Conservation (phyloP, 2,113 vertebrate species). For the Mormoops blainvillei region DNA sequence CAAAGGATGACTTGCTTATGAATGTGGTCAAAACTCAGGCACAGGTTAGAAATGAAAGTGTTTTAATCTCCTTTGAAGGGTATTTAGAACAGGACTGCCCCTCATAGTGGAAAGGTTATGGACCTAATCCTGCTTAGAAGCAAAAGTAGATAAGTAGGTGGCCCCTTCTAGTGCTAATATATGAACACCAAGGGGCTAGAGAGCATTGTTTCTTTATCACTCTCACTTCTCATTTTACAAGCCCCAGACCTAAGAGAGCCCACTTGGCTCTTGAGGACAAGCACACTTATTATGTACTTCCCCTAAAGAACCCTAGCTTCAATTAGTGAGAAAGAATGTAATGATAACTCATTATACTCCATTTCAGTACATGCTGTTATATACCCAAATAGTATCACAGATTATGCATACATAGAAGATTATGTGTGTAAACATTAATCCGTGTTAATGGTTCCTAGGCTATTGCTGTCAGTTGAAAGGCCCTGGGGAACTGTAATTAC, state of each 20-base stretch:
- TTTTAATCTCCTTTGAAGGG: neutral
- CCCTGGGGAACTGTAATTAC: neutral
- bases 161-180: neutral
- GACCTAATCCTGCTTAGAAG: conserved; percentile 24
- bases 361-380: neutral
- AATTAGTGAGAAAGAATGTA: neutral
- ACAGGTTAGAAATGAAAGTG: conserved; percentile 50
- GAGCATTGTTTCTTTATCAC: neutral
- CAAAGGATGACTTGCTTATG: conserved; percentile 40
- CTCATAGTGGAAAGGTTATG: neutral
- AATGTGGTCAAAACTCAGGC: conserved; percentile 47
- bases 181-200: neutral
- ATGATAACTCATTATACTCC: neutral
- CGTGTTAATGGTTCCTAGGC: neutral
- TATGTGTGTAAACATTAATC: conserved; percentile 15
- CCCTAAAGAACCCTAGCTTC: neutral
- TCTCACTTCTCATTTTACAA: neutral
- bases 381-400: neutral
- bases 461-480: neutral
- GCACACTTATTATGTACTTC: neutral
- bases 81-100: conserved; percentile 31
- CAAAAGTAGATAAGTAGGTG: conserved; percentile 13
- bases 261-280: neutral
- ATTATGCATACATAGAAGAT: neutral
- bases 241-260: neutral